phyloP scores from a whole-genome alignment of 2,113 vertebrate genomes.

The Malurus melanocephalus region DNA sequence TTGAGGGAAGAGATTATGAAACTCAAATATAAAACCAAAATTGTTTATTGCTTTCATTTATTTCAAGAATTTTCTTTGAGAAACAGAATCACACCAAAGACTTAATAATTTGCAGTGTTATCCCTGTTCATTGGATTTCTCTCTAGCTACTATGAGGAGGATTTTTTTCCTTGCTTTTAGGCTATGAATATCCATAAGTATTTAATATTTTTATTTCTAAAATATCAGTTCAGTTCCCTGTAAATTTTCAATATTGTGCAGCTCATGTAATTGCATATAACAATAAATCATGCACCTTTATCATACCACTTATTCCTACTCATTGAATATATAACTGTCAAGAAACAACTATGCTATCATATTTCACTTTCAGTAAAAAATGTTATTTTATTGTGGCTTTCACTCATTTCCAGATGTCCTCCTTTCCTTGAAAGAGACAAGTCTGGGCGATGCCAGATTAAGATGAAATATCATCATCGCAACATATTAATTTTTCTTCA shows the following conservation, averaged over 20 bases:
- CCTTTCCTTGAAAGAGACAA: slow-evolving; percentile 59
- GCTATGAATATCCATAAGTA: background rate
- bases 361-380: slow-evolving; percentile 39
- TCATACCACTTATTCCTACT: slow-evolving; percentile 25
- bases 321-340: slow-evolving; percentile 57
- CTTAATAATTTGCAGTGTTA: background rate
- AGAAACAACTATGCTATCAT: slow-evolving; percentile 38
- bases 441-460: slow-evolving; percentile 49
- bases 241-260: slow-evolving; percentile 36
- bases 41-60: background rate
- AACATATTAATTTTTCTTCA: slow-evolving; percentile 56
- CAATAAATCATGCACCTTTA: slow-evolving; percentile 43
- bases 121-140: background rate
- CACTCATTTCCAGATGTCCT: slow-evolving; percentile 63
- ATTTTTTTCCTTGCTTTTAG: background rate
- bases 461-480: slow-evolving; percentile 62
- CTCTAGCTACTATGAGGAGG: background rate
- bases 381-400: slow-evolving; percentile 59
- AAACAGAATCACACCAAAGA: background rate
- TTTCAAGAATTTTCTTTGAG: background rate
- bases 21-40: background rate
- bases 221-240: slow-evolving; percentile 15
- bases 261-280: slow-evolving; percentile 17
- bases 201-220: slow-evolving; percentile 34
- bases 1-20: background rate